A percentile compares a stretch with the other conserved stretches of the same genome.
These are phyloP conservation scores for Ailurus styani DNA, from an alignment of 2,113 vertebrate genomes.

Conservation along the genomic window DNA sequence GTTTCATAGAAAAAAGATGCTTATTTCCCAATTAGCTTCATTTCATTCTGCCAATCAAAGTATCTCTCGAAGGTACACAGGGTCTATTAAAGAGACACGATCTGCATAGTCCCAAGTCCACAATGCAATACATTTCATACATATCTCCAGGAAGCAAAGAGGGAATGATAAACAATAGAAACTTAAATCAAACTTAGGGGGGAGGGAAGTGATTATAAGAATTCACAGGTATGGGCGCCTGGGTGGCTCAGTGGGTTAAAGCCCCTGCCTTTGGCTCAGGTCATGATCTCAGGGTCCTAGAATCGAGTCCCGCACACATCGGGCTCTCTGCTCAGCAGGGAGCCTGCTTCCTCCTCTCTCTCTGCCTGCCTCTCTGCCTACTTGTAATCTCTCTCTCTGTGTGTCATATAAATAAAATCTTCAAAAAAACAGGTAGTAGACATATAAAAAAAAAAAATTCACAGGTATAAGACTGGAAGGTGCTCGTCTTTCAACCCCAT, in stretches of 20 bases:
- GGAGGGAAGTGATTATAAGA: neutral
- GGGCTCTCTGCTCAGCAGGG: too few relatives aligned
- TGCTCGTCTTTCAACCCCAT: neutral
- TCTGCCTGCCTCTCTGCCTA: too few relatives aligned
- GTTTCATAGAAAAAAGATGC: neutral
- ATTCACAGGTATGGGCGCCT: too few relatives aligned
- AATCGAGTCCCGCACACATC: too few relatives aligned
- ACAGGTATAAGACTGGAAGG: neutral
- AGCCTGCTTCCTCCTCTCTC: too few relatives aligned
- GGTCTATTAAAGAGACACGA: neutral
- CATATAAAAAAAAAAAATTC: too few relatives aligned
- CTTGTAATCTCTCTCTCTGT: too few relatives aligned
- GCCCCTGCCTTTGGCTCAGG: too few relatives aligned
- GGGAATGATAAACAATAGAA: neutral
- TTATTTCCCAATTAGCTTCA: neutral
- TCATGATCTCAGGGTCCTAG: too few relatives aligned
- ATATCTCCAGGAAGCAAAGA: neutral
- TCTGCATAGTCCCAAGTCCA: neutral
- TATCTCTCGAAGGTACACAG: neutral
- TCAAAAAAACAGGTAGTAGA: too few relatives aligned
- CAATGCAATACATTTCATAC: neutral
- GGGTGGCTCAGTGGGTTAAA: too few relatives aligned
- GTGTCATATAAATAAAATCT: too few relatives aligned
- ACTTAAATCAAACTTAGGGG: neutral
- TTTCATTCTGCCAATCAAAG: neutral